These are phyloP conservation scores for Calliphora vicina DNA, from an alignment of 1,140 invertebrate genomes.

Conservation along the genomic window DNA sequence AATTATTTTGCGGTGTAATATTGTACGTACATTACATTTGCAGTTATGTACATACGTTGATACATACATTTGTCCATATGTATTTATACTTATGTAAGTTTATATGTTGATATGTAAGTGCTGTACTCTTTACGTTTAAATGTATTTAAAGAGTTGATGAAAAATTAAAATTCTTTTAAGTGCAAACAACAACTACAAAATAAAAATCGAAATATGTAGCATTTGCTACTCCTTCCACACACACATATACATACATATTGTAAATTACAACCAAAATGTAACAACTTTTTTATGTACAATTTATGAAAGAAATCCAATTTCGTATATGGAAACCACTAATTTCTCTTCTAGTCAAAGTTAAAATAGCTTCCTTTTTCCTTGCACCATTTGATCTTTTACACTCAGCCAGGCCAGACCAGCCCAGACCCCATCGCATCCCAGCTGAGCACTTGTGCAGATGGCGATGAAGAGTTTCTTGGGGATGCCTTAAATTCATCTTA, in stretches of 20 bases:
- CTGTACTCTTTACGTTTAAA: no score
- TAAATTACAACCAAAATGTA: no score
- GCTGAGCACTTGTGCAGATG: no score
- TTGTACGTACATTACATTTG: neutral
- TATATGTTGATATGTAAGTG: neutral
- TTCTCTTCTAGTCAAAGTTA: neutral
- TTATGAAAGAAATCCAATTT: neutral
- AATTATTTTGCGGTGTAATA: slow-evolving; percentile 24
- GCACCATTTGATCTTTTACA: neutral
- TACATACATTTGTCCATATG: neutral
- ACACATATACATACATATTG: no score
- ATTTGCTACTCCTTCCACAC: no score
- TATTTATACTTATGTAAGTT: neutral
- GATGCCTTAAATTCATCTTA: neutral
- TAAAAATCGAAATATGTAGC: no score
- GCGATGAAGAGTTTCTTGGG: neutral
- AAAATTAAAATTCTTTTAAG: no score
- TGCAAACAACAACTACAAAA: no score
- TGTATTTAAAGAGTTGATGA: no score
- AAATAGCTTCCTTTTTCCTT: neutral
- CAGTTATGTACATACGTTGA: neutral
- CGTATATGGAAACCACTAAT: neutral
- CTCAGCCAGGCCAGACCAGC: neutral
- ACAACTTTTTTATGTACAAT: neutral
- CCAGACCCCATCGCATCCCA: no score